Evolutionary conservation across 2,888 invertebrate species (phyloP), one percentile per base, ranked within the genome.

Genomic region (Eretmocerus hayati): DNA sequence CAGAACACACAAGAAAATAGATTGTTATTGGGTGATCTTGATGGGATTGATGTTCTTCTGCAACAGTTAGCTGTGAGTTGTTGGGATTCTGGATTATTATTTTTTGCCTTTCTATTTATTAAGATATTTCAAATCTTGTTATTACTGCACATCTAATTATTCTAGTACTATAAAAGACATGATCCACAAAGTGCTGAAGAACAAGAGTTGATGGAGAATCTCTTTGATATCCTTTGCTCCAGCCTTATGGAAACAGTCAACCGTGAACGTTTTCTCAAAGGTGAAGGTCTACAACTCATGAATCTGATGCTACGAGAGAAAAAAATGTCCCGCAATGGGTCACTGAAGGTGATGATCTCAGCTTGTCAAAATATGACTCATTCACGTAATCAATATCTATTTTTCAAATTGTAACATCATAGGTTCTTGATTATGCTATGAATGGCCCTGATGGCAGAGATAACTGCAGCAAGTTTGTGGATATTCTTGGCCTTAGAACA

Each of bases 201-300:
- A 70, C 87, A 90, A 62, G 99, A 99, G 73, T 87, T 92, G 63
- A 97, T 99, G 97, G 97, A 99, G 73, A 99, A 99, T 74, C 77
- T 99, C 58, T 99, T 99, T 70, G 90, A 97, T 72, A 84, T 89
- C 48, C 75, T 99, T 53, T 99, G 99, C 70, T 95, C 95, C 44
- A 85, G 93, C 47, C 77, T 99, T 49, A 88, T 96, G 86, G 81
- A 84, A 55, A 79, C 85, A 13, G 76, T 85, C 54, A 99, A 99
- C 74, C 80, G 95, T 41, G 90, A 92, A 55, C 81, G 87, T 48
- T 99, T 99, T 71, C 76, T 99, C 23, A 85, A 88, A 61, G 99
- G 94, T 2, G 99, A 99, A 77, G 99, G 99, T 3, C 76, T 97
- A 41, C 99, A 99, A 72, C 80, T 99, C 38, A 99, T 99, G 99